These are phyloP conservation scores for Corythornis vintsioides DNA, from an alignment of 2,113 vertebrate genomes.

Conservation along the genomic window DNA sequence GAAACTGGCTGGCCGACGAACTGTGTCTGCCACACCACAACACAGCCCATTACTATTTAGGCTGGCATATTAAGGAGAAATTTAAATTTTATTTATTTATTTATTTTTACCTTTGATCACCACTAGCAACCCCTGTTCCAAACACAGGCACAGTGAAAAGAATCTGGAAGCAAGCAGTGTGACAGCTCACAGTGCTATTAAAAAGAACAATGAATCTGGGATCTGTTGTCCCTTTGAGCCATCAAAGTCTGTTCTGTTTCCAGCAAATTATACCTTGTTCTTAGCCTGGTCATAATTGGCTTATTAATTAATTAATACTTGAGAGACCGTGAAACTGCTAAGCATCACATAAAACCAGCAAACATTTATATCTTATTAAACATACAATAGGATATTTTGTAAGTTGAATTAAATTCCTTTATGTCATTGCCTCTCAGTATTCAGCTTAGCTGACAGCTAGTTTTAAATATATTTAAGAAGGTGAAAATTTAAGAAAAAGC, in stretches of 20 bases:
- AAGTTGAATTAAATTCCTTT: constrained; percentile 8
- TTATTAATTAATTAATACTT: constrained; percentile 41
- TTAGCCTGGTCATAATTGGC: constrained; percentile 9
- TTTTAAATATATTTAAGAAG: not conserved
- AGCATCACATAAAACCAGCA: not conserved
- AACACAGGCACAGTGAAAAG: not conserved
- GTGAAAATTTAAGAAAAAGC: not conserved
- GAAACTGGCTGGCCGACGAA: not conserved
- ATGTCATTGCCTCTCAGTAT: not conserved
- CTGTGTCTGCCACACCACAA: not conserved
- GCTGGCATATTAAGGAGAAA: not conserved
- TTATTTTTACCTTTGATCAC: not conserved
- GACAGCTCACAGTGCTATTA: not conserved
- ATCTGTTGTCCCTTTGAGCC: not conserved
- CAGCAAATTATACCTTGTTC: constrained; percentile 5
- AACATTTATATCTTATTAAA: constrained; percentile 20
- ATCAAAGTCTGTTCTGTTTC: not conserved
- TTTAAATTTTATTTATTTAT: not conserved
- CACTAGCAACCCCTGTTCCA: not conserved
- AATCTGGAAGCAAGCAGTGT: not conserved
- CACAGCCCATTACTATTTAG: not conserved
- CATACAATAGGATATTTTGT: not conserved
- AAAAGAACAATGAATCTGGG: not conserved
- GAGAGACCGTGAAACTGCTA: not conserved
- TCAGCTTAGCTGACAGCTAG: not conserved